phyloP scores from a whole-genome alignment of 2,113 vertebrate species.

The Ageneiosus marmoratus region DNA sequence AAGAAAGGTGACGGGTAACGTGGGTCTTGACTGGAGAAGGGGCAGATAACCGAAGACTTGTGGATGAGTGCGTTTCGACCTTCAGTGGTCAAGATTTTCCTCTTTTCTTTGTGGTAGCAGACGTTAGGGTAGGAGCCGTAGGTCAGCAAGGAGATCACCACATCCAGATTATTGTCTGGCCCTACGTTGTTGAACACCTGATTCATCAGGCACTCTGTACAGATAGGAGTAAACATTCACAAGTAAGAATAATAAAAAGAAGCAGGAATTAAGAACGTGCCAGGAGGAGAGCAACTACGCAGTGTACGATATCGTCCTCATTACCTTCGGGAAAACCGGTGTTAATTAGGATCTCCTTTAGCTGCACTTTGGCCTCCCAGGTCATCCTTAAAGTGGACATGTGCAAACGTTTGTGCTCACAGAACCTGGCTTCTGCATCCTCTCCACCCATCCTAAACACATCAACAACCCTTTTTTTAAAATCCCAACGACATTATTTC shows the following conservation, averaged over 20 bases:
- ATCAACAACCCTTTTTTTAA: neutral
- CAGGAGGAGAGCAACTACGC: neutral
- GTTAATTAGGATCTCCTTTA: conserved; percentile 91
- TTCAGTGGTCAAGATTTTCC: conserved; percentile 94
- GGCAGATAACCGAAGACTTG: conserved; percentile 95
- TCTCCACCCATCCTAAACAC: conserved; percentile 85
- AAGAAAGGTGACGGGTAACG: conserved; percentile 93
- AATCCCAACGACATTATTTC: neutral
- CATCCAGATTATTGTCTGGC: conserved; percentile 92
- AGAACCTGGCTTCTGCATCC: conserved; percentile 88
- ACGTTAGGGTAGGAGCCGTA: conserved; percentile 94
- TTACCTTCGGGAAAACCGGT: conserved; percentile 93
- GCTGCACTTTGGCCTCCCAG: conserved; percentile 97
- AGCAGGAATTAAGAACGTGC: neutral
- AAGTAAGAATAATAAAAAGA: neutral
- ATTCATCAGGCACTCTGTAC: conserved; percentile 85
- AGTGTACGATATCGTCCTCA: too few species aligned
- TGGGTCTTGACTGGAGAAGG: conserved; percentile 91
- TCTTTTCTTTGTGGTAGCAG: conserved; percentile 96
- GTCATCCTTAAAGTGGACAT: conserved; percentile 96
- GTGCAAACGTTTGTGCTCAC: conserved; percentile 93
- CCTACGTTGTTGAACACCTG: conserved; percentile 88
- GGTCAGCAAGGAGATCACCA: conserved; percentile 90
- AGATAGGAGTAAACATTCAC: neutral
- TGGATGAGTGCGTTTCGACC: conserved; percentile 95